Percentiles rank a stretch among this genome's conserved stretches.
Conservation (phyloP, 2,888 invertebrate genomes). For the Cenopis cana region DNA sequence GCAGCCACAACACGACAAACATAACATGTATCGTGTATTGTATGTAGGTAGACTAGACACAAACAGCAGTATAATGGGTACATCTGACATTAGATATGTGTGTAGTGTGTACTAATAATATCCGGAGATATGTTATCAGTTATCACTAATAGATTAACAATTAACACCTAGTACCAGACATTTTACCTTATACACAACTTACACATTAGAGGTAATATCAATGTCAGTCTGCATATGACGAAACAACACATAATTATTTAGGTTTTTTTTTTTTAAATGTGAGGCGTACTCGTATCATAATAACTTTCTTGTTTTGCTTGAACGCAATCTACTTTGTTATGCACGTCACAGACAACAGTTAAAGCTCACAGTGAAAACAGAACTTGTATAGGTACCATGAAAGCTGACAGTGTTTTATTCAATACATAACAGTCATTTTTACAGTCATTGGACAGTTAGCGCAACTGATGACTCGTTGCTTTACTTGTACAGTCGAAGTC, state of each 20-base stretch:
- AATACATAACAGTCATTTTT: conserved; percentile 13
- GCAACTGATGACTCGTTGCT: conserved; percentile 11
- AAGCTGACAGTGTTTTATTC: conserved; percentile 13
- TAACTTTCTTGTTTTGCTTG: conserved; percentile 22
- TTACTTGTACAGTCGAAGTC: background rate
- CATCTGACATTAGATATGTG: background rate
- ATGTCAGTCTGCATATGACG: conserved; percentile 5
- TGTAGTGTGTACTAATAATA: background rate
- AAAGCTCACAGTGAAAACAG: conserved; percentile 32
- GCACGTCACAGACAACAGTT: conserved; percentile 21
- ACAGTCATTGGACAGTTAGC: conserved; percentile 18
- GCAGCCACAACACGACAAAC: conserved; percentile 16
- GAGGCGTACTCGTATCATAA: conserved; percentile 19
- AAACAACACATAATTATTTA: background rate
- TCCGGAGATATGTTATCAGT: conserved; percentile 4
- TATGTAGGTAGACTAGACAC: conserved; percentile 7
- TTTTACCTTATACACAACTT: conserved; percentile 1
- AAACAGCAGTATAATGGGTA: background rate
- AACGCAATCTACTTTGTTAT: conserved; percentile 31
- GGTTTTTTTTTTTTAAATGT: conserved; percentile 15
- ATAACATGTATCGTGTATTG: conserved; percentile 19
- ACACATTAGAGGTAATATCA: background rate
- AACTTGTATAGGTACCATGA: conserved; percentile 9
- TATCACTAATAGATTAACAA: background rate
- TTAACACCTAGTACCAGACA: background rate